Percentiles rank a stretch among this genome's conserved stretches.
Conservation (phyloP, 2,113 vertebrate genomes). For the Pomatostomus ruficeps region DNA sequence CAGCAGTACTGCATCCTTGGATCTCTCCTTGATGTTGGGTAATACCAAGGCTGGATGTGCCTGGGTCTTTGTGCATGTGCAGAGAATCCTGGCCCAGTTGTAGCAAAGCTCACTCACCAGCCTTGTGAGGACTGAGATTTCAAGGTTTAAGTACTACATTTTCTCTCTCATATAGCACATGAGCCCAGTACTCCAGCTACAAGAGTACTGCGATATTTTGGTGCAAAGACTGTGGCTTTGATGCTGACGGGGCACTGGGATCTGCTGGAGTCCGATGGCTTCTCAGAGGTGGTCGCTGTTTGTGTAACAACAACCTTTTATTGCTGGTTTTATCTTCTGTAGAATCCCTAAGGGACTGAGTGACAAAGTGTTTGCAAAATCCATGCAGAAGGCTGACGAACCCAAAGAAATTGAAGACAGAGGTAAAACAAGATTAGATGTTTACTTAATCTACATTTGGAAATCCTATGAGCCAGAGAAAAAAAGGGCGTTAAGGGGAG, state of each 20-base stretch:
- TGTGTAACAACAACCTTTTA: background rate
- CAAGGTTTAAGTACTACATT: background rate
- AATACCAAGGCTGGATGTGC: background rate
- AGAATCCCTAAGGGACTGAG: conserved; percentile 90
- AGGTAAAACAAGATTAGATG: conserved; percentile 68
- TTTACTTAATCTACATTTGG: background rate
- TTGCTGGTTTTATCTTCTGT: conserved; percentile 16
- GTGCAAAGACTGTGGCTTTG: background rate
- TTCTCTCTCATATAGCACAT: accelerated
- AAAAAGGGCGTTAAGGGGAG: background rate
- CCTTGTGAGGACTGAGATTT: background rate
- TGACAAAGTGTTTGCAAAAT: conserved; percentile 79
- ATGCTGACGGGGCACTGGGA: background rate
- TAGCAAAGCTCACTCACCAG: background rate
- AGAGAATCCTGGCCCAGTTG: background rate
- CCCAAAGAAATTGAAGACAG: conserved; percentile 48
- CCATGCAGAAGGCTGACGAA: conserved; percentile 56
- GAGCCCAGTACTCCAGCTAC: background rate
- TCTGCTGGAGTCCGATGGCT: background rate
- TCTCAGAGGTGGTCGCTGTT: background rate
- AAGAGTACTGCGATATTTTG: background rate
- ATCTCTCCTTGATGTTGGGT: background rate
- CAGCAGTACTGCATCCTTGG: background rate
- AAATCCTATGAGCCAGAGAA: background rate
- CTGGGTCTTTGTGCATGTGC: accelerated